Percentiles rank a stretch among this genome's conserved stretches.
Conservation (phyloP, 2,797 vertebrate genomes). For the Sternarchorhynchus goeldii region DNA sequence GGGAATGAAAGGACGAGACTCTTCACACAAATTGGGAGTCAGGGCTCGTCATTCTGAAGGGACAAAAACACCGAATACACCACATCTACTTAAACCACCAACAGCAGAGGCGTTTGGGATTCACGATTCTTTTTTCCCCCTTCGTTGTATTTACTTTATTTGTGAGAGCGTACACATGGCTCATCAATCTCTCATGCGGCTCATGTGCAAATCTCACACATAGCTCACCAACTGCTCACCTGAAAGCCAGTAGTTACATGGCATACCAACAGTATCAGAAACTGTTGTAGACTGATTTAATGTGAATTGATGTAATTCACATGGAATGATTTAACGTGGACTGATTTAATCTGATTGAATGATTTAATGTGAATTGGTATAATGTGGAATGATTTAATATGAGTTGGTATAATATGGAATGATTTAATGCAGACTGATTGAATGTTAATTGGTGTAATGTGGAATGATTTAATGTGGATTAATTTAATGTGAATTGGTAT, state of each 20-base stretch:
- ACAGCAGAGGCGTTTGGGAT: conserved; percentile 59
- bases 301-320: conserved; percentile 39
- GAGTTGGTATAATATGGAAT: no score
- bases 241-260: conserved; percentile 32
- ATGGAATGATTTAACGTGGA: no score
- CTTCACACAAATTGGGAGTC: conserved; percentile 42
- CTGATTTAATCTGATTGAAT: no score
- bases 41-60: conserved; percentile 25
- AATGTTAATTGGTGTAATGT: no score
- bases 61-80: conserved; percentile 41
- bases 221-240: not conserved
- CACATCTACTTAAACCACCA: conserved; percentile 49
- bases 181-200: no score
- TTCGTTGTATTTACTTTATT: conserved; percentile 32
- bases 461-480: no score
- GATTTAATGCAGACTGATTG: no score
- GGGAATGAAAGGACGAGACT: conserved; percentile 47
- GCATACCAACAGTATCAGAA: conserved; percentile 28
- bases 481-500: no score
- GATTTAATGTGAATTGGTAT: no score
- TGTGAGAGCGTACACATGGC: conserved; percentile 29
- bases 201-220: no score
- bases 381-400: no score
- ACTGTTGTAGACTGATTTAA: conserved; percentile 48
- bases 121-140: conserved; percentile 44